A percentile compares a stretch with the other conserved stretches of the same genome.
Conservation (phyloP, 1,140 invertebrate species). For the Pseudachorutes palmiensis region DNA sequence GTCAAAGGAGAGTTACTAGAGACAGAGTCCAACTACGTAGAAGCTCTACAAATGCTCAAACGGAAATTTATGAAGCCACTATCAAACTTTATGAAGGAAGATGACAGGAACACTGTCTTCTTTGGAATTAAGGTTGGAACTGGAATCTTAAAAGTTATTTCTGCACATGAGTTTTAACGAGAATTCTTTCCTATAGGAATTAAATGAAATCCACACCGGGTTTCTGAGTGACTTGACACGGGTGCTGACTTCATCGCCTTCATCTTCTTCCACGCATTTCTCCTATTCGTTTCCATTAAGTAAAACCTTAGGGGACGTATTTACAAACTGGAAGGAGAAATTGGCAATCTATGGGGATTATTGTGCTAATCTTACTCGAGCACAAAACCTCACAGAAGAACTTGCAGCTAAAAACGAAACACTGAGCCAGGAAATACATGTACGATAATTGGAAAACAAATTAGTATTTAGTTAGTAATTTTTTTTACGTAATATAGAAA, state of each 20-base stretch:
- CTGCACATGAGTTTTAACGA: slow-evolving; percentile 1
- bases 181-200: slow-evolving; percentile 51
- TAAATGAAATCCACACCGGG: slow-evolving; percentile 74
- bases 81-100: slow-evolving; percentile 58
- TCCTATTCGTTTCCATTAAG: slow-evolving; percentile 47
- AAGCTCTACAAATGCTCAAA: slow-evolving; percentile 80
- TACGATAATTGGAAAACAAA: slow-evolving; percentile 26
- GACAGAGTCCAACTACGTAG: slow-evolving; percentile 94
- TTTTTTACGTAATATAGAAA: slow-evolving; percentile 54
- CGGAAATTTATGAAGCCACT: slow-evolving; percentile 71
- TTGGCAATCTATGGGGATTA: slow-evolving; percentile 92
- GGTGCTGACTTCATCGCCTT: slow-evolving; percentile 42
- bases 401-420: slow-evolving; percentile 55
- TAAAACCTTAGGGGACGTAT: slow-evolving; percentile 54
- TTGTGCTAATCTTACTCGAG: slow-evolving; percentile 79
- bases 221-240: slow-evolving; percentile 75
- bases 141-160: neutral
- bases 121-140: slow-evolving; percentile 68
- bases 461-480: slow-evolving; percentile 8
- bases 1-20: slow-evolving; percentile 91
- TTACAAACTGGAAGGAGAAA: slow-evolving; percentile 79
- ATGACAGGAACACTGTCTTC: slow-evolving; percentile 73
- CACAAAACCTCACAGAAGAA: slow-evolving; percentile 68
- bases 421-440: slow-evolving; percentile 51
- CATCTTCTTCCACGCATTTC: slow-evolving; percentile 44